These are phyloP conservation scores for Kradibia gibbosae DNA, from an alignment of 1,140 invertebrate genomes.

Conservation along the genomic window DNA sequence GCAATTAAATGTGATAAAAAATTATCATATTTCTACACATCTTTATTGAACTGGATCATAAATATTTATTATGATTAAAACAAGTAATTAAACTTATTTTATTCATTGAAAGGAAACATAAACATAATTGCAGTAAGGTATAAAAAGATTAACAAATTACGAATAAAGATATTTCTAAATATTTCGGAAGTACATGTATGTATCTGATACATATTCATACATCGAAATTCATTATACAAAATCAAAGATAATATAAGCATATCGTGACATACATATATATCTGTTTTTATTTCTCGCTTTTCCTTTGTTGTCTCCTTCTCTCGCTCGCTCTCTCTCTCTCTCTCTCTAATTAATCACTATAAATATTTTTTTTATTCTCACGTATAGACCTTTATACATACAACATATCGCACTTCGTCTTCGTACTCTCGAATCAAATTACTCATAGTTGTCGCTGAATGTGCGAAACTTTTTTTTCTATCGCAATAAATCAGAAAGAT, in stretches of 20 bases:
- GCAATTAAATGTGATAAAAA: no score
- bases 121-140: no score
- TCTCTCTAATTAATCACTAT: not conserved
- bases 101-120: constrained; percentile 28
- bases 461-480: constrained; percentile 28
- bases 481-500: constrained; percentile 42
- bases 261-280: no score
- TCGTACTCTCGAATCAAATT: constrained; percentile 16
- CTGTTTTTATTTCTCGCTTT: no score
- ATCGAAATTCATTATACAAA: constrained; percentile 34
- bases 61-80: no score
- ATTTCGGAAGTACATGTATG: constrained; percentile 15
- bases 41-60: no score
- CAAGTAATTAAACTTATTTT: constrained; percentile 47
- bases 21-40: no score
- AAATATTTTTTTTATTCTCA: not conserved
- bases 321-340: not conserved
- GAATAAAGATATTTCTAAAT: no score
- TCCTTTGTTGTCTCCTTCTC: not conserved
- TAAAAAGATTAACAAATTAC: no score
- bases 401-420: not conserved
- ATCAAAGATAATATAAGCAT: constrained; percentile 36
- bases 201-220: not conserved
- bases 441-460: constrained; percentile 41
- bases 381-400: no score